Conservation (phyloP, 2,888 invertebrate species). For the Heteromyza rotundicornis region DNA sequence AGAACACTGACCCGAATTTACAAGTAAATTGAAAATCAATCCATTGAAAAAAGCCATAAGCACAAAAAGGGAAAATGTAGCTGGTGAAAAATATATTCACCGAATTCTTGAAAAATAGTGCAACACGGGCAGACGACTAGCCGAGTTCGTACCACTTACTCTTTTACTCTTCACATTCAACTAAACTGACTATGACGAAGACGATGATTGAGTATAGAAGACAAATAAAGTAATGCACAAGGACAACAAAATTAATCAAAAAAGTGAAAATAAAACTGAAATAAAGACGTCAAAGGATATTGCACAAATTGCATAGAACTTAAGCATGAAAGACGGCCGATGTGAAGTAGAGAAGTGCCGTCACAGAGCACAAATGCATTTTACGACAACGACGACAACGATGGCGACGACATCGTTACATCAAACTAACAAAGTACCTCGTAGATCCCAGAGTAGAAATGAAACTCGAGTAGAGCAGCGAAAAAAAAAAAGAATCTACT, state of each 20-base stretch:
- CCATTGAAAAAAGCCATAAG: too few species aligned
- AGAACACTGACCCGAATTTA: neutral
- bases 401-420: too few species aligned
- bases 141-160: too few species aligned
- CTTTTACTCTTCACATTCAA: too few species aligned
- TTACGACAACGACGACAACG: neutral
- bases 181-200: too few species aligned
- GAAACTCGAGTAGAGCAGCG: neutral
- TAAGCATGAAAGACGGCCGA: neutral
- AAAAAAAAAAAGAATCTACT: neutral
- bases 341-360: neutral
- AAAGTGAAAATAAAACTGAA: neutral
- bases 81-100: neutral
- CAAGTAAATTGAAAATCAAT: too few species aligned
- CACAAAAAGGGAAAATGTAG: neutral
- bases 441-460: too few species aligned
- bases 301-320: neutral
- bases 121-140: too few species aligned
- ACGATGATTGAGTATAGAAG: too few species aligned
- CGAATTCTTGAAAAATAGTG: too few species aligned
- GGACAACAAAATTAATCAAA: neutral
- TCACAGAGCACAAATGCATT: neutral
- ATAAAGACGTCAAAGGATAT: neutral
- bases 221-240: neutral
- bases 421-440: neutral